Evolutionary conservation across 2,797 vertebrate genomes (phyloP).

Genomic region (Uromys caudimaculatus): DNA sequence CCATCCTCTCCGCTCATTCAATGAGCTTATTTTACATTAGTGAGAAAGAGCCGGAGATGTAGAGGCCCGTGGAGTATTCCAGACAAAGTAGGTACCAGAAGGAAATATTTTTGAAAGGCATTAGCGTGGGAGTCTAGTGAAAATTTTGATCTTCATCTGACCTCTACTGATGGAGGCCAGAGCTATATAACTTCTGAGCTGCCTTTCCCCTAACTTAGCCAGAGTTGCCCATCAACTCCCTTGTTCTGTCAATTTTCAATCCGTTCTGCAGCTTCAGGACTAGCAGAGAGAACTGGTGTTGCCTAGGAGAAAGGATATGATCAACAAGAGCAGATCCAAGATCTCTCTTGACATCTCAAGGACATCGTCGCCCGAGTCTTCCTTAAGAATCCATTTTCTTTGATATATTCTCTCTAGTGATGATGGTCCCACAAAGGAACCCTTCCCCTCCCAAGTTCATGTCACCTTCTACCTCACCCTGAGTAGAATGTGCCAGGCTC

Average conservation of each 20-base stretch:
- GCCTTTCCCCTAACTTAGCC: not conserved
- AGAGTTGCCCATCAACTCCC: not conserved
- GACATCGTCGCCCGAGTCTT: not conserved
- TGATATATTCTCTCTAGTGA: not conserved
- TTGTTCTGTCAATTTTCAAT: not conserved
- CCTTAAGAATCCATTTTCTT: not conserved
- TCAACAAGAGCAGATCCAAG: not conserved
- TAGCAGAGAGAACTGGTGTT: not conserved
- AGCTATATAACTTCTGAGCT: slow-evolving; percentile 5
- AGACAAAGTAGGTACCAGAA: slow-evolving; percentile 41
- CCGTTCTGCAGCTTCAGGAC: not conserved
- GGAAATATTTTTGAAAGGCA: slow-evolving; percentile 58
- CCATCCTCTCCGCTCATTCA: slow-evolving; percentile 61
- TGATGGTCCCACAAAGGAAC: not conserved
- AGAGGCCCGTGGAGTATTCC: slow-evolving; percentile 25
- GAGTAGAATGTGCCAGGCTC: not conserved
- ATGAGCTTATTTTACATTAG: slow-evolving; percentile 53
- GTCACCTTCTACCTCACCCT: not conserved
- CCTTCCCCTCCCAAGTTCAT: not conserved
- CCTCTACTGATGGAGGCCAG: not conserved
- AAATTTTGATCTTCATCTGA: slow-evolving; percentile 36
- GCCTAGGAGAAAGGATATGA: accelerated
- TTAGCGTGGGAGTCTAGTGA: not conserved
- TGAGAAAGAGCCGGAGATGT: slow-evolving; percentile 13
- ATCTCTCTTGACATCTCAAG: not conserved